Evolutionary conservation across 2,888 invertebrate species (phyloP), one percentile per base, ranked within the genome.

Genomic region (Baronia brevicornis): DNA sequence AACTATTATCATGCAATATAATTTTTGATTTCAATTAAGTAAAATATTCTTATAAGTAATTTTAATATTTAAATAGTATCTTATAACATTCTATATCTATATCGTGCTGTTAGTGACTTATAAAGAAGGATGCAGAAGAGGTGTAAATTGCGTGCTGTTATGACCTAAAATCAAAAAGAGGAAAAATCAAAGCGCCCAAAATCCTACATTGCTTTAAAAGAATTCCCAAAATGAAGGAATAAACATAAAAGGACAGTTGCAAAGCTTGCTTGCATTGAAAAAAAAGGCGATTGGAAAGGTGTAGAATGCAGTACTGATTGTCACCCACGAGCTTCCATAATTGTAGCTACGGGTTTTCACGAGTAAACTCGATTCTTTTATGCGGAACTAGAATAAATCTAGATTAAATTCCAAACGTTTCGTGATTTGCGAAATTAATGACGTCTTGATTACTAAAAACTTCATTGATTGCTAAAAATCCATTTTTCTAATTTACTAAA

Each of bases 231-330:
- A 34, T 3, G 21, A 32, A 27, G 21, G 27, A n/a, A n/a, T n/a
- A n/a, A n/a, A n/a, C n/a, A n/a, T n/a, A n/a, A n/a, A n/a, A n/a
- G n/a, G n/a, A n/a, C n/a, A n/a, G n/a, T 21, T 18, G 28, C 32
- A 4, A 28, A 33, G 28, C 17, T 13, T 18, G 9, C 15, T 14
- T 22, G 7, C 8, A 8, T 18, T 14, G 11, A 19, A 21, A 24
- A 34, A 35, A 33, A 14, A 28, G 36, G 30, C 27, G 22, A 31
- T 30, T 36, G 36, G 36, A 36, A 30, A 36, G 36, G 36, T 17
- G 36, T 34, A 21, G 35, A 27, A 17, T 22, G 36, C 36, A 36
- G 18, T 30, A 30, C 22, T 18, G 27, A 30, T 36, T 22, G 20
- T 36, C 36, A 36, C 27, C 21, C 19, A 18, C 30, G 18, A 31